Evolutionary conservation across 2,888 invertebrate species (phyloP).

Genomic region (Ditula angustiorana): DNA sequence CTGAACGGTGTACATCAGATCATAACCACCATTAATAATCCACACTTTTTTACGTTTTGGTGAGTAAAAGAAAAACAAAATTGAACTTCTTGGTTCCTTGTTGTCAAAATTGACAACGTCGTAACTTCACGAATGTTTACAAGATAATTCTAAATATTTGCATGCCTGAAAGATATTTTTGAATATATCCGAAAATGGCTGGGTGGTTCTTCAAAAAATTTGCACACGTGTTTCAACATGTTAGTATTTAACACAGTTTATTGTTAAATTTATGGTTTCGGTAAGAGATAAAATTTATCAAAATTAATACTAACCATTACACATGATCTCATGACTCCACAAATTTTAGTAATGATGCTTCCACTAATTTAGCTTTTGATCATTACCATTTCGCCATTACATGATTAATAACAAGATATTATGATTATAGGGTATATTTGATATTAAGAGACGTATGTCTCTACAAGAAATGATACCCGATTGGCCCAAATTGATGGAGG

Average conservation of each 20-base stretch:
- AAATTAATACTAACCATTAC: constrained; percentile 30
- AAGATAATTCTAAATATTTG: constrained; percentile 30
- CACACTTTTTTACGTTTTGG: constrained; percentile 11
- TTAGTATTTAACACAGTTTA: constrained; percentile 52
- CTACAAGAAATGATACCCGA: constrained; percentile 90
- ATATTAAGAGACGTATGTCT: constrained; percentile 88
- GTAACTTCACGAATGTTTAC: constrained; percentile 38
- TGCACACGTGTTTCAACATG: constrained; percentile 52
- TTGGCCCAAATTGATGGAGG: constrained; percentile 90
- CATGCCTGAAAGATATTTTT: constrained; percentile 3
- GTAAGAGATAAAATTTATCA: neutral
- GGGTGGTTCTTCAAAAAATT: constrained; percentile 61
- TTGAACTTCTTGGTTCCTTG: neutral
- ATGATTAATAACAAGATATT: constrained; percentile 63
- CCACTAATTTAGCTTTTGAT: constrained; percentile 34
- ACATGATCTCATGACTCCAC: constrained; percentile 23
- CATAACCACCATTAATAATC: constrained; percentile 25
- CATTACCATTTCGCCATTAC: constrained; percentile 20
- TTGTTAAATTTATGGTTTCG: neutral
- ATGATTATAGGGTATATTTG: constrained; percentile 88
- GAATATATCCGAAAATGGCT: constrained; percentile 55
- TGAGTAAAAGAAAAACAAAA: constrained; percentile 3
- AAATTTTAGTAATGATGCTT: constrained; percentile 27
- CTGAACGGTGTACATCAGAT: constrained; percentile 36
- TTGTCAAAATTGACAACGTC: constrained; percentile 28